Base-by-base conservation (phyloP, 2,888 invertebrate species). In the Lithosia quadra region DNA sequence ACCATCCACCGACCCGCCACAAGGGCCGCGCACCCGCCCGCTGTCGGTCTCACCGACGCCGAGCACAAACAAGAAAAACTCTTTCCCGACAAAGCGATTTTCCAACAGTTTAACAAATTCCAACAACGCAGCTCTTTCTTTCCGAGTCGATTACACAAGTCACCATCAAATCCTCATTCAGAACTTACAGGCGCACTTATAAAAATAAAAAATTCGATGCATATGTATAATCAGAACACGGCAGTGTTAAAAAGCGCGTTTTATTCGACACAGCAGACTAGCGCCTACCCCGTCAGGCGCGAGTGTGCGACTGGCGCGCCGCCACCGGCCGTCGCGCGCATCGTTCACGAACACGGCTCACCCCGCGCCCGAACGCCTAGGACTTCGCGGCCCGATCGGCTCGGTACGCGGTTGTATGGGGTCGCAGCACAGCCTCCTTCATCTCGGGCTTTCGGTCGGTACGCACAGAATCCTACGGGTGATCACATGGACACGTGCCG, bases 1-100 rank as follows among this genome's bases (percentile, higher is more conserved):
- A 90, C 92, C 94, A 94, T 94, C 93, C 93, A 92, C 91, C 92
- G 81, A 90, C 84, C 87, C 88, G 85, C 86, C 90, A 86, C 88
- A 86, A 88, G 86, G 85, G 85, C 88, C 82, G 84, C 85, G 73
- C 83, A 79, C 86, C 82, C 88, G 85, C 84, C 85, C 87, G 85
- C 77, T 83, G 83, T 76, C 84, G 83, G 80, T 80, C 83, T 84
- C 80, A 78, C 82, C 80, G 83, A 86, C 85, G 86, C 85, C 86
- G 84, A 86, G 79, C 87, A 88, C 90, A 89, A 89, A 88, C 89
- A 89, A 91, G 90, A 90, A 92, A 93, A 93, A 91, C 92, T 92
- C 92, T 92, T 92, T 90, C 86, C 91, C 87, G 80, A 86, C 83
- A 86, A 79, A 79, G 80, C 80, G 71, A 85, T 84, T 88, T 86